Evolutionary conservation across 2,797 vertebrate genomes (phyloP), one percentile per base, ranked within the genome.

Genomic region (Notoglanidium macrostoma): DNA sequence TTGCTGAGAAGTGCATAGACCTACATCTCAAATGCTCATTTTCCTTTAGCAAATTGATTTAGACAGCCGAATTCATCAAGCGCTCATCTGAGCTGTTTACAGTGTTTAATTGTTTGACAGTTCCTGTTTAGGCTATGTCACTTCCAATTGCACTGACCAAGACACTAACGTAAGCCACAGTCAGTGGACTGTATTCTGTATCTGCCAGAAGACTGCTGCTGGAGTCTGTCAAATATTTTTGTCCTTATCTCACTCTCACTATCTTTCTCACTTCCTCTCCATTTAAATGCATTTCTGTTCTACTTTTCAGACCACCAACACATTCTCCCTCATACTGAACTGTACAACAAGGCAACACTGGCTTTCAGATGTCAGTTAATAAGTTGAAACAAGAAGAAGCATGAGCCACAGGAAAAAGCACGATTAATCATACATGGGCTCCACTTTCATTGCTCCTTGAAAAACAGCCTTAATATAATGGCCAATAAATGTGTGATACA

Each of bases 61-160:
- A 86, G 95, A 95, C 93, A 93, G 92, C 92, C 91, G 91, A 88
- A 92, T 92, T 94, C 93, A 93, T 95, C 94, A 95, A 92, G 90
- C 91, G 91, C 92, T 95, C 94, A 94, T 95, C 93, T 94, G 93
- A 92, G 91, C 92, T 91, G 92, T 94, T 94, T 94, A 95, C 94
- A 92, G 92, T 92, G 88, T 94, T 93, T 94, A 95, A 95, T 95
- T 94, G 93, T 95, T 92, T 95, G 94, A 95, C 93, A 92, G 92
- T 92, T 95, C 91, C 92, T 95, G 92, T 95, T 96, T 94, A 95
- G 94, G 93, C 92, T 86, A 88, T 94, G 94, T 95, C 94, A 94
- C 94, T 94, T 95, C 92, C 92, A 95, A 95, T 95, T 92, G 91
- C 84, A 87, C 85, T 89, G 86, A 90, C 88, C 85, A 90, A 89